phyloP scores from a whole-genome alignment of 2,888 invertebrate species.

The Xestoiulus laeticollis region DNA sequence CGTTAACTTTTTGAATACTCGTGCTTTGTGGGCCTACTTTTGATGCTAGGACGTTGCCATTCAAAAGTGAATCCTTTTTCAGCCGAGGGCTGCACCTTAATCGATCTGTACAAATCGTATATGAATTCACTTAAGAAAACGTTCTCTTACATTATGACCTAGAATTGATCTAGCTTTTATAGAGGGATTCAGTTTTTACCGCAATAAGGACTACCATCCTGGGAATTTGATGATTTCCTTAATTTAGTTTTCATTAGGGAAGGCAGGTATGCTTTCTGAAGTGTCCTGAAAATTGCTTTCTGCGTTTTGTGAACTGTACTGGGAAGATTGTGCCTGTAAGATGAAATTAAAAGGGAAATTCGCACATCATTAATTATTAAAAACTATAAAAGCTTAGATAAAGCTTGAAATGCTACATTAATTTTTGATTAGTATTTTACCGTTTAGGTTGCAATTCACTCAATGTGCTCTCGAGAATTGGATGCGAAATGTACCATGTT shows the following conservation, averaged over 20 bases:
- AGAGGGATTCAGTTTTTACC: neutral
- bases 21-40: neutral
- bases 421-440: neutral
- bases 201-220: neutral
- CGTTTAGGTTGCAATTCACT: neutral
- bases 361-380: neutral
- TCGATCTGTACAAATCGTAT: neutral
- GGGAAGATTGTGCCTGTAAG: neutral
- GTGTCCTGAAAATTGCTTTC: neutral
- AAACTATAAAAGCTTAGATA: neutral
- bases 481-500: neutral
- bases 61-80: neutral
- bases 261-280: neutral
- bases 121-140: neutral
- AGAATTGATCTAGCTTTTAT: neutral
- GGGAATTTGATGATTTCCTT: neutral
- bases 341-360: neutral
- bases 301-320: neutral
- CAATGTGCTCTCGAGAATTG: neutral
- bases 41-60: neutral
- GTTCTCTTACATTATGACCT: neutral
- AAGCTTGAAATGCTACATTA: neutral
- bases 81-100: neutral
- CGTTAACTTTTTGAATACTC: neutral
- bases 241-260: neutral